Evolutionary conservation across 2,888 invertebrate genomes (phyloP), one percentile per base, ranked within the genome.

Genomic region (Notodonta dromedarius): DNA sequence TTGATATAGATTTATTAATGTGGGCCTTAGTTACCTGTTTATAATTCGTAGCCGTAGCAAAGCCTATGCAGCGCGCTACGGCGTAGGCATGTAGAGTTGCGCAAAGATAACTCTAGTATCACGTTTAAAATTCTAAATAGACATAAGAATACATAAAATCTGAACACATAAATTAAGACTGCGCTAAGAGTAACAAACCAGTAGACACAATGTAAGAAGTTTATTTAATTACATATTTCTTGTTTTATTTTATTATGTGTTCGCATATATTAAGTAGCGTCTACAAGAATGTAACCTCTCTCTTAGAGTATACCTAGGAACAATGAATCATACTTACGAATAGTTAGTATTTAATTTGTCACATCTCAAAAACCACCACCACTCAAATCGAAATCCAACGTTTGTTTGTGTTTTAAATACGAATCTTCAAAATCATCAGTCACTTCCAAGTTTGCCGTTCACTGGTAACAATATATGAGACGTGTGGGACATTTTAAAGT

Each of bases 291-390:
- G 11, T 42, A n/a, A 35, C 0, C 35, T 35, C 35, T 35, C 7
- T 4, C 4, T 35, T 6, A 51, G 16, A 7, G 51, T 8, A 24
- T 24, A n/a, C 4, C 4, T 24, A 53, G 9, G 14, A 42, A 46
- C 48, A 57, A 59, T 14, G 13, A 48, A 35, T n/a, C 14, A 60
- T 81, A 83, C 82, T 84, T 78, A 84, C 84, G 84, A 83, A 79
- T 76, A 76, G 78, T 74, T 81, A 69, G 63, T 74, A 76, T 73
- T 71, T 71, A 70, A 76, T 74, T 75, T 87, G 87, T 91, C 90
- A 92, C 91, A 90, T 92, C 82, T 77, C 91, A 88, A 86, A 73
- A 88, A 85, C 79, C 85, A 85, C 83, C 80, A 87, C 76, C 66
- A 74, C 72, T 80, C 74, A 78, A 83, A 86, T 87, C 82, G 83